phyloP scores from a whole-genome alignment of 2,113 vertebrate genomes.

The Oncorhynchus mykiss region DNA sequence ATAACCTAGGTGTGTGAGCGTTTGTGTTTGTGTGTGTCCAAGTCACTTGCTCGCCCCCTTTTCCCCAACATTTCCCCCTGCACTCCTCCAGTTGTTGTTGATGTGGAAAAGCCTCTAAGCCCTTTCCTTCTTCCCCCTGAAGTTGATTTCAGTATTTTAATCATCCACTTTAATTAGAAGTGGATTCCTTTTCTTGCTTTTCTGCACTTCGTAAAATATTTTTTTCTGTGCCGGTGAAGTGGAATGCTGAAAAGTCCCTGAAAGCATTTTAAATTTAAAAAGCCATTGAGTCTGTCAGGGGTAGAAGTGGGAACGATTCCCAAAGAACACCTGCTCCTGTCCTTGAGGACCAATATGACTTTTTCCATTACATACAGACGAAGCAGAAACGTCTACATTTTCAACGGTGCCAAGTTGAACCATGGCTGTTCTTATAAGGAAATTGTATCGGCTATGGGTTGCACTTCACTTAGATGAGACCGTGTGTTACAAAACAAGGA shows the following conservation, averaged over 20 bases:
- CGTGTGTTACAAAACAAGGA: too few species aligned
- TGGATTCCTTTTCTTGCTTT: conserved; percentile 53
- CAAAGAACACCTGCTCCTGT: conserved; percentile 51
- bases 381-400: conserved; percentile 14
- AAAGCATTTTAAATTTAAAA: conserved; percentile 68
- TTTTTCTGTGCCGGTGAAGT: conserved; percentile 71
- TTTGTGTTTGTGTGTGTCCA: background rate
- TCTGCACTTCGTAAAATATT: conserved; percentile 60
- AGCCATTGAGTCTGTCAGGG: conserved; percentile 62
- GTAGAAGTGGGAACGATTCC: conserved; percentile 42
- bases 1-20: background rate
- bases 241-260: conserved; percentile 71
- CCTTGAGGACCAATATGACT: conserved; percentile 63
- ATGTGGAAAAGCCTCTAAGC: conserved; percentile 52
- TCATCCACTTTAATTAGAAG: conserved; percentile 66
- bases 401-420: background rate
- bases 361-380: conserved; percentile 54
- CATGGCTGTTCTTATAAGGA: background rate
- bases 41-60: conserved; percentile 8
- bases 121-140: conserved; percentile 59
- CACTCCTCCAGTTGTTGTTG: conserved; percentile 36
- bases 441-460: background rate
- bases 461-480: background rate
- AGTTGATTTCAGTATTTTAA: conserved; percentile 67
- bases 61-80: conserved; percentile 2